Percentiles rank a stretch among this genome's conserved stretches.
Conservation (phyloP, 2,797 vertebrate species). For the Uromys caudimaculatus region DNA sequence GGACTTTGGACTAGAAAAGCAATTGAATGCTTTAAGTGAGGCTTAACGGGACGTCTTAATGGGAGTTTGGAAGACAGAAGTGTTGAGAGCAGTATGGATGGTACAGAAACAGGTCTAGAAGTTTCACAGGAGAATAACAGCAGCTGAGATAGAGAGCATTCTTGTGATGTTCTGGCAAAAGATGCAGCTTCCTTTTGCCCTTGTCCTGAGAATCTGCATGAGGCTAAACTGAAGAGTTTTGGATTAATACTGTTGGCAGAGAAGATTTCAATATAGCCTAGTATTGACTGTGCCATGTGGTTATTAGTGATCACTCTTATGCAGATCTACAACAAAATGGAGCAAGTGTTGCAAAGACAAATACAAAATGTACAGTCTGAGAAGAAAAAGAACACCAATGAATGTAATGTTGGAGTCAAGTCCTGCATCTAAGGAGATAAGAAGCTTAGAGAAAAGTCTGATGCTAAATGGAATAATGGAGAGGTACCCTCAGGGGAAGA, state of each 20-base stretch:
- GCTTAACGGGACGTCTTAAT: neutral
- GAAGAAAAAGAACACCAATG: neutral
- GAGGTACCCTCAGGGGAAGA: neutral
- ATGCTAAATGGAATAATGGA: neutral
- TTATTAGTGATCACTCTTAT: neutral
- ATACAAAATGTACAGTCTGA: neutral
- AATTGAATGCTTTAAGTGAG: neutral
- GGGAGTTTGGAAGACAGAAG: neutral
- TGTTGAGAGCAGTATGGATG: neutral
- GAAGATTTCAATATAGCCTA: neutral
- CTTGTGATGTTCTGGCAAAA: neutral
- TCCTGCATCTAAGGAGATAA: neutral
- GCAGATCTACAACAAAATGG: neutral
- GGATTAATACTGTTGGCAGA: neutral
- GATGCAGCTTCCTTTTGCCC: neutral
- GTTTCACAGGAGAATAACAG: neutral
- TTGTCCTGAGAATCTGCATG: neutral
- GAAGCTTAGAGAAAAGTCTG: neutral
- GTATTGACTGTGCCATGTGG: neutral
- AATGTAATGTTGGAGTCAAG: neutral
- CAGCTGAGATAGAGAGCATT: neutral
- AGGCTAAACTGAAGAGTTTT: neutral
- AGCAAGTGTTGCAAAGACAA: neutral
- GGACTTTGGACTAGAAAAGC: neutral
- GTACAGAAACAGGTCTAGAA: neutral